Percentiles rank a stretch among this genome's conserved stretches.
phyloP scores from a whole-genome alignment of 2,113 vertebrate genomes.

The Pterocles gutturalis region DNA sequence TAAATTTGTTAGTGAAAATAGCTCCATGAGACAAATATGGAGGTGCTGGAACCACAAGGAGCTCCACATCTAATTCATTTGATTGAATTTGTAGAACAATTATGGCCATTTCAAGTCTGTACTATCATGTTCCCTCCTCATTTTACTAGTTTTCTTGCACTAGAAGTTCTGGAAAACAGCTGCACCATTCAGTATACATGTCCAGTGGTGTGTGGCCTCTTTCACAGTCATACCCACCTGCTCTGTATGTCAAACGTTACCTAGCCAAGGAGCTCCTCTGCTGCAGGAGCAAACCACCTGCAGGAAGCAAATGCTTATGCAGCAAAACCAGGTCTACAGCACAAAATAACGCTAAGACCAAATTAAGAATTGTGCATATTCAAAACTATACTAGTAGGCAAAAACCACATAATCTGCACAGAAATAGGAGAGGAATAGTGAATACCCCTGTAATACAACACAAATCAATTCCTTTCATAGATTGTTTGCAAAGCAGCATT shows the following conservation, averaged over 20 bases:
- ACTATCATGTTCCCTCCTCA: background rate
- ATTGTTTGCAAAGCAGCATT: background rate
- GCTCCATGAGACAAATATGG: background rate
- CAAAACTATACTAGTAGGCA: background rate
- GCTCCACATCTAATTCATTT: background rate
- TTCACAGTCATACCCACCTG: background rate
- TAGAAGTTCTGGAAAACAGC: background rate
- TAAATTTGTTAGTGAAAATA: background rate
- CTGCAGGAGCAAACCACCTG: background rate
- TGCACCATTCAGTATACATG: background rate
- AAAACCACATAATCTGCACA: background rate
- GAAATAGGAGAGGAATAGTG: background rate
- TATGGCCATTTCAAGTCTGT: background rate
- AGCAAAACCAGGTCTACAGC: background rate
- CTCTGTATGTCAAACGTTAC: background rate
- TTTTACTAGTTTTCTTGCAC: background rate
- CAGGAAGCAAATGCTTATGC: background rate
- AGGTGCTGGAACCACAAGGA: background rate
- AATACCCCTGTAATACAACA: background rate
- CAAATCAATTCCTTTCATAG: background rate
- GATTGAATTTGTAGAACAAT: background rate
- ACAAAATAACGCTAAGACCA: background rate
- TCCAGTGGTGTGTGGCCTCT: background rate
- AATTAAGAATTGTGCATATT: background rate
- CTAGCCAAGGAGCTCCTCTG: background rate